Percentiles rank a stretch among this genome's conserved stretches.
Conservation (phyloP, 2,113 vertebrate species). For the Chrysochloris asiatica region DNA sequence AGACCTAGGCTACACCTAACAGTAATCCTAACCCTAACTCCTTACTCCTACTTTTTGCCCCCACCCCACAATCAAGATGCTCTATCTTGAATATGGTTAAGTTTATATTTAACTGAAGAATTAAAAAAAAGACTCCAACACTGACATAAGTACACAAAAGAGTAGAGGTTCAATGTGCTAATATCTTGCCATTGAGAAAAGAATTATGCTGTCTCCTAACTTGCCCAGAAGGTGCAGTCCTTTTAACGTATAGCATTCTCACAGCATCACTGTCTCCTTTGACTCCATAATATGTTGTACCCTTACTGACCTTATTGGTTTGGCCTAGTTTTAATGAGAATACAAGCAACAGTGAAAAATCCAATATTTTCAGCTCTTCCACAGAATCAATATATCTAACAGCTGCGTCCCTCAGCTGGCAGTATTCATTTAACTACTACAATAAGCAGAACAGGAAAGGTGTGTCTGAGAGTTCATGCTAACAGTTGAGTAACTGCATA, state of each 20-base stretch:
- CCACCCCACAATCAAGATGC: too few relatives aligned
- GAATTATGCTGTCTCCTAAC: not conserved
- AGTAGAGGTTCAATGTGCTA: slow-evolving; percentile 12
- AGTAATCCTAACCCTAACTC: too few relatives aligned
- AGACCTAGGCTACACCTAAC: too few relatives aligned
- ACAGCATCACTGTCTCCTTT: slow-evolving; percentile 58
- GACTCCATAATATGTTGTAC: slow-evolving; percentile 54
- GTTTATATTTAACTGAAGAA: too few relatives aligned
- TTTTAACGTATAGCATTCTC: slow-evolving; percentile 47
- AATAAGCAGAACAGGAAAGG: not conserved
- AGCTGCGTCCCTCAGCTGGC: not conserved
- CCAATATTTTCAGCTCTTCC: not conserved
- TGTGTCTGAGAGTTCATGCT: not conserved
- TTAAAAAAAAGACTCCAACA: not conserved
- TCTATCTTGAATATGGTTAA: too few relatives aligned
- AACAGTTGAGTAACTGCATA: not conserved
- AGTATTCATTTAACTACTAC: not conserved
- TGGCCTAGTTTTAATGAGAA: slow-evolving; percentile 59
- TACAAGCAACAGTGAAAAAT: slow-evolving; percentile 44
- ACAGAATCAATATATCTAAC: slow-evolving; percentile 26
- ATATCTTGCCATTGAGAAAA: slow-evolving; percentile 29
- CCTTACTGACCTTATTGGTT: slow-evolving; percentile 42
- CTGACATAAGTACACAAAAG: not conserved
- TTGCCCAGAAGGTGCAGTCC: slow-evolving; percentile 14
- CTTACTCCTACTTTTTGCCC: too few relatives aligned